Evolutionary conservation across 2,888 invertebrate genomes (phyloP), one percentile per base, ranked within the genome.

Genomic region (Lepetodrilus schrolli): DNA sequence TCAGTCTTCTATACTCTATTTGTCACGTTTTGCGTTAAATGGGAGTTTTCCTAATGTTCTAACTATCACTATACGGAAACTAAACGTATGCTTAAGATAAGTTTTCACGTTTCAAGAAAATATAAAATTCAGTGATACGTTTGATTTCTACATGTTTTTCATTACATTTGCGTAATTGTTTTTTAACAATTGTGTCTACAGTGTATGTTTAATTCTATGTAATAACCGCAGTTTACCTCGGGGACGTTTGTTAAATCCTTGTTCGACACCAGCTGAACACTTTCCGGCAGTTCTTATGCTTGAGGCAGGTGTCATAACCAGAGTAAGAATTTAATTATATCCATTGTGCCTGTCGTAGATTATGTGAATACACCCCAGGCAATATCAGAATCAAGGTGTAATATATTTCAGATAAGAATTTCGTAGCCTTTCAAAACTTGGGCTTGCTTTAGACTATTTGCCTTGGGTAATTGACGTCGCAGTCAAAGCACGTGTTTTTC

Each of bases 401-500:
- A 58, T 58, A 58, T 34, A 58, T 58, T 58, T 58, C 58, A 30
- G 8, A 30, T 34, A 1, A 8, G 17, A 17, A 34, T 58, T 58
- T 23, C 26, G 17, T 17, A 34, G 30, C n/a, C 30, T 58, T 17
- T n/a, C 23, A 7, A 30, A 43, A 43, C 43, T 43, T 34, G 5
- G 30, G 13, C 48, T 58, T 30, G 58, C n/a, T 23, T 30, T 58
- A 30, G 5, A 17, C 30, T 58, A 34, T 58, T 34, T 58, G 34
- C 58, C 34, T n/a, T 26, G 58, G 13, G 58, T 30, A 58, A 58
- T 23, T 58, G 30, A 30, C 58, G 34, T 30, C 30, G 34, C 58
- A 58, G 58, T 58, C 58, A 58, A 58, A 58, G 58, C 58, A 58
- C 58, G 58, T 58, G 58, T 17, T 58, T 58, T 58, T 30, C 30